Evolutionary conservation across 2,888 invertebrate genomes (phyloP).

Genomic region (Drosophila emarginata): DNA sequence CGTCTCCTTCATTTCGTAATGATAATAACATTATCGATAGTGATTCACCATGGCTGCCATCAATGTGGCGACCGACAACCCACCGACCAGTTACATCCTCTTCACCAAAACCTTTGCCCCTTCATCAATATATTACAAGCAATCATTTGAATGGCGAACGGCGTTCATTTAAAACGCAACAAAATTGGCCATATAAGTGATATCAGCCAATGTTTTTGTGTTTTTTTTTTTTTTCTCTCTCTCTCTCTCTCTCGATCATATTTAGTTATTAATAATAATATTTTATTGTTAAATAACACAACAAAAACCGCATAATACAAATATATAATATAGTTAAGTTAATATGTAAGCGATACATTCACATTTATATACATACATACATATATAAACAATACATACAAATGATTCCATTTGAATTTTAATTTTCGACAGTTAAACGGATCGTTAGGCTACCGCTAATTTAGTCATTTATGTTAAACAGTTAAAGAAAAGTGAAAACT

Average conservation of each 20-base stretch:
- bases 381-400: not conserved
- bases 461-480: slow-evolving; percentile 36
- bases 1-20: not conserved
- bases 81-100: slow-evolving; percentile 35
- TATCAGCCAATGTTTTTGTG: not conserved
- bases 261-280: not conserved
- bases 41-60: slow-evolving; percentile 57
- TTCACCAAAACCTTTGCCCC: slow-evolving; percentile 60
- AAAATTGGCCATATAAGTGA: slow-evolving; percentile 55
- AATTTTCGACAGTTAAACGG: slow-evolving; percentile 12
- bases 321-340: slow-evolving; percentile 7
- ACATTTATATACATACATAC: slow-evolving; percentile 2
- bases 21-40: slow-evolving; percentile 14
- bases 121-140: slow-evolving; percentile 60
- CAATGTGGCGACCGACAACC: slow-evolving; percentile 61
- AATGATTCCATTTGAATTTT: not conserved
- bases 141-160: slow-evolving; percentile 37
- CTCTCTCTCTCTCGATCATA: too few species aligned
- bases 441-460: slow-evolving; percentile 42
- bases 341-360: slow-evolving; percentile 8
- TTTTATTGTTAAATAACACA: not conserved
- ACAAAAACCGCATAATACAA: too few species aligned
- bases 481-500: slow-evolving; percentile 42
- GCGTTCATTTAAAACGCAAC: slow-evolving; percentile 30
- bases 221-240: not conserved